Evolutionary conservation across 2,797 vertebrate species (phyloP).

Genomic region (Acipenser oxyrinchus): DNA sequence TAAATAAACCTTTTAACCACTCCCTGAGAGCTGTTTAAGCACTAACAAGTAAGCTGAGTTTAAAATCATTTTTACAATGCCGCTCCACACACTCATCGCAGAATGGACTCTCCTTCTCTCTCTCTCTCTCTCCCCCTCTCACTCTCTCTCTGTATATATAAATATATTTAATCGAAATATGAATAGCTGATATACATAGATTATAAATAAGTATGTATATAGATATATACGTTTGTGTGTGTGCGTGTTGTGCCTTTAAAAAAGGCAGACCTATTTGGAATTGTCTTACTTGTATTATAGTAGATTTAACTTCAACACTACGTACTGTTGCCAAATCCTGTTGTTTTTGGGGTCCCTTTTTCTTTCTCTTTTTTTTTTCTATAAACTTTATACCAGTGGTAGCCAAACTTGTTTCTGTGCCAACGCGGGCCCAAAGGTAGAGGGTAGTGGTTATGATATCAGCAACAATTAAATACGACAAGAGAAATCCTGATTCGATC

Average conservation of each 20-base stretch:
- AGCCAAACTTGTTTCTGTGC: conserved; percentile 42
- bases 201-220: conserved; percentile 33
- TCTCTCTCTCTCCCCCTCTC: neutral
- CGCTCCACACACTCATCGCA: neutral
- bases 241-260: conserved; percentile 22
- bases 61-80: neutral
- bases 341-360: conserved; percentile 46
- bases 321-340: conserved; percentile 58
- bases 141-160: conserved; percentile 5
- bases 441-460: too few relatives aligned
- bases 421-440: too few relatives aligned
- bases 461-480: too few relatives aligned
- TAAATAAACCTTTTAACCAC: neutral
- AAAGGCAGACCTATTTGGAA: conserved; percentile 24
- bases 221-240: conserved; percentile 35
- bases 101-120: neutral
- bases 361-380: conserved; percentile 56
- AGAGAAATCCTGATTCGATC: too few relatives aligned
- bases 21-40: neutral
- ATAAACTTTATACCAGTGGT: conserved; percentile 37
- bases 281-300: conserved; percentile 28
- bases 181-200: conserved; percentile 36
- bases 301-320: conserved; percentile 22
- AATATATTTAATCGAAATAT: conserved; percentile 32
- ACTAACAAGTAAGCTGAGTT: neutral